Conservation (phyloP, 2,113 vertebrate species). For the Cryptoleucopteryx plumbea region DNA sequence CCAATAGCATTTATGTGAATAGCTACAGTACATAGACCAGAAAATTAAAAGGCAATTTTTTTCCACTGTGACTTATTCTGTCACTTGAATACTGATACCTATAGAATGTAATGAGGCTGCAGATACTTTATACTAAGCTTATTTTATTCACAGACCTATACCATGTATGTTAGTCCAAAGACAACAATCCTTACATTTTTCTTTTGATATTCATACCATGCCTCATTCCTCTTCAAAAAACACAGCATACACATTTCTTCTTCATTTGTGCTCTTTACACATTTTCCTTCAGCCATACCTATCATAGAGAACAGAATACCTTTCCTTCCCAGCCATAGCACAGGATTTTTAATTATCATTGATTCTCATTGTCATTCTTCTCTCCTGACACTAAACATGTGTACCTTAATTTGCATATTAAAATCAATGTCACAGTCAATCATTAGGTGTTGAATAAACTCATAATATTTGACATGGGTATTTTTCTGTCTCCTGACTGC, state of each 20-base stretch:
- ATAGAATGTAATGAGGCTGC: not conserved
- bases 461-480: not conserved
- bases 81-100: not conserved
- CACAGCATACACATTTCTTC: not conserved
- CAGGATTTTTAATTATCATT: not conserved
- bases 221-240: conserved; percentile 13
- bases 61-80: conserved; percentile 23
- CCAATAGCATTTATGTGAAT: conserved; percentile 13
- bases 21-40: not conserved
- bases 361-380: not conserved
- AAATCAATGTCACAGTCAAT: conserved; percentile 15
- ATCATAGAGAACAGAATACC: not conserved
- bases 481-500: conserved; percentile 20
- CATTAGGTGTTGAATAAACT: conserved; percentile 18
- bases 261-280: not conserved
- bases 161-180: not conserved
- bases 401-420: conserved; percentile 10
- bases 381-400: not conserved
- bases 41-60: conserved; percentile 20
- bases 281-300: not conserved
- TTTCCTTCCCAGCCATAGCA: not conserved
- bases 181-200: not conserved
- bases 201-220: not conserved
- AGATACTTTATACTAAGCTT: not conserved
- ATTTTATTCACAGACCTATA: not conserved